Base-by-base conservation (phyloP, 2,888 invertebrate species). In the Lepidochitona cinerea region DNA sequence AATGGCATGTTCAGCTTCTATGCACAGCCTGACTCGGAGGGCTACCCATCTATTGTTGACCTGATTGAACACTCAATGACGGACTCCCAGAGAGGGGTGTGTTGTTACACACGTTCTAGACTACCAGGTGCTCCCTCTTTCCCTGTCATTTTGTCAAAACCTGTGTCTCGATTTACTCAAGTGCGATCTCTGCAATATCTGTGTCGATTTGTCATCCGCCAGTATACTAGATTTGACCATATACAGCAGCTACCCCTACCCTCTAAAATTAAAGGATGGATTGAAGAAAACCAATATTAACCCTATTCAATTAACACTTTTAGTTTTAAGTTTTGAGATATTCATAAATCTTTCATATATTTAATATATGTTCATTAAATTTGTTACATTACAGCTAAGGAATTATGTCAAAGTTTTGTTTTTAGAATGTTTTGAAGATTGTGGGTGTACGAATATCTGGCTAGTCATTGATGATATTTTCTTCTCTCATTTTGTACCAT, bases 51-150 rank as follows among this genome's bases (percentile, higher is more conserved):
- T 0, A 93, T 95, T 76, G 93, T 94, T 7, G 94, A 94, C 83
- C 92, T 95, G 82, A 94, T 95, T 75, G 93, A 94, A 79, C 93
- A 94, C 84, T 94, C 95, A n/a, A 93, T 95, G 92, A 92, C 92
- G 81, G 93, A 93, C 79, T 95, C 95, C 70, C 93, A 94, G 81
- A 93, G 93, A 66, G 93, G 94, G 54, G 93, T 95, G 68, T 94
- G 94, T 85, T 95, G 95, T 89, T 95, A 94, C 87, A 94, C 94
- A 0, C 92, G 93, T 81, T 93, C 94, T 33, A 92, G 93, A 73
- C 93, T 93, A 78, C 94, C 94, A 53, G 92, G 94, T 81, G 92
- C 93, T 79, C 94, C 94, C 14, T 93, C 94, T 74, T 94, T 94
- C 90, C 94, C 95, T 6, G 95, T 95, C 33, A 92, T 95, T 75